These are phyloP conservation scores for Excalfactoria chinensis DNA, from an alignment of 2,113 vertebrate genomes.

Conservation along the genomic window DNA sequence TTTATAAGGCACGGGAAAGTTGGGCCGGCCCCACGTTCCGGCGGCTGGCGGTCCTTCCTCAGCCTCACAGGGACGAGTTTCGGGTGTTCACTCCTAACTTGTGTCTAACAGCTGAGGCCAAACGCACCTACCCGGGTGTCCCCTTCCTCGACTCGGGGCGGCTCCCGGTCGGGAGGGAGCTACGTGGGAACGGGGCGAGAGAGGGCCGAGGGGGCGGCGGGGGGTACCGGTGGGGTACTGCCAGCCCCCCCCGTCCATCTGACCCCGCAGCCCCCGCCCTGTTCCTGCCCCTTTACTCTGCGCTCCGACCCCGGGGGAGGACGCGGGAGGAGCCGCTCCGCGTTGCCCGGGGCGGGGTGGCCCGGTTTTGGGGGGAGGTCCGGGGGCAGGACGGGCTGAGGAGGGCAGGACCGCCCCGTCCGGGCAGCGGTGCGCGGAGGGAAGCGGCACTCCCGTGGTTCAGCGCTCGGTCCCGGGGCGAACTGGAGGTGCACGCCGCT, in stretches of 20 bases:
- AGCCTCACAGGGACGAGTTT: neutral
- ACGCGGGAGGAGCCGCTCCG: neutral
- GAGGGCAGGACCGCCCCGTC: neutral
- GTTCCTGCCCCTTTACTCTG: neutral
- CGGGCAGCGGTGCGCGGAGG: neutral
- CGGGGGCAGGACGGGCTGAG: neutral
- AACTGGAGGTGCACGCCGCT: neutral
- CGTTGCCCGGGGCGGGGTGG: neutral
- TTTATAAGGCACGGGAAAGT: conserved; percentile 10
- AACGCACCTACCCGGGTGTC: fast-evolving
- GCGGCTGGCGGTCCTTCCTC: neutral
- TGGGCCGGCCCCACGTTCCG: neutral
- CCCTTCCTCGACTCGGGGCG: neutral
- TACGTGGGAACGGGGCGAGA: neutral
- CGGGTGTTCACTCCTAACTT: neutral
- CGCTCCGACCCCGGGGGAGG: neutral
- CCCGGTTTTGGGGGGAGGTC: neutral
- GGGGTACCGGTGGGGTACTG: neutral
- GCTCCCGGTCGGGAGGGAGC: too few relatives aligned
- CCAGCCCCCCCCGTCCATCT: neutral
- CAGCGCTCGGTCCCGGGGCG: neutral
- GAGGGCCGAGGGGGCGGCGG: fast-evolving
- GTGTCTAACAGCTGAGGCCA: fast-evolving
- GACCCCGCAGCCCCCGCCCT: neutral
- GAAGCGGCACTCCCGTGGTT: neutral